phyloP scores from a whole-genome alignment of 2,797 vertebrate species.

The Dendrocincla tyrannina region DNA sequence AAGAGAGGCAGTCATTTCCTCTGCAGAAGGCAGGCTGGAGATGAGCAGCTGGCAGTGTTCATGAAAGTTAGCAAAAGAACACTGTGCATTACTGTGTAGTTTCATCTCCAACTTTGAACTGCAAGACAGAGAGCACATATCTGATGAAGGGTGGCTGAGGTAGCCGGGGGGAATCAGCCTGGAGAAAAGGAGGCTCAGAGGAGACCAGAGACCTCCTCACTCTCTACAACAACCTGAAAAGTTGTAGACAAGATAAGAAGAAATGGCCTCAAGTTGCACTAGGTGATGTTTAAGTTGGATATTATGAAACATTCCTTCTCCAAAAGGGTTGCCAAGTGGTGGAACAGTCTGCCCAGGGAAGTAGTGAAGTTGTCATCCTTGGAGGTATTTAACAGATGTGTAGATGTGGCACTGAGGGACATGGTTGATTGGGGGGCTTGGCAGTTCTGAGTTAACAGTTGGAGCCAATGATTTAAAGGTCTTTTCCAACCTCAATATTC shows the following conservation, averaged over 20 bases:
- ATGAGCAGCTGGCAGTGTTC: not conserved
- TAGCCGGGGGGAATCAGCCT: not conserved
- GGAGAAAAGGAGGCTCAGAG: not conserved
- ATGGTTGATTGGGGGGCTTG: not conserved
- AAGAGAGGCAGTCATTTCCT: not conserved
- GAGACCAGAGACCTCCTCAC: fast-evolving
- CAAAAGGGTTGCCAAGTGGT: not conserved
- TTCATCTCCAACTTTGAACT: not conserved
- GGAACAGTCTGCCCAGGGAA: not conserved
- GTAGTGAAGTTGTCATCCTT: not conserved
- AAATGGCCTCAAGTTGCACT: not conserved
- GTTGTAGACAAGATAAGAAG: not conserved
- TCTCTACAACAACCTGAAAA: not conserved
- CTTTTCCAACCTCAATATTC: not conserved
- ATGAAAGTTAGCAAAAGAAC: not conserved
- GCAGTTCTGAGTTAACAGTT: not conserved
- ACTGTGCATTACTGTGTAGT: not conserved
- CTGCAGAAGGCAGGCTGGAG: not conserved
- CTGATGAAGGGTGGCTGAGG: not conserved
- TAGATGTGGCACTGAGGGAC: not conserved
- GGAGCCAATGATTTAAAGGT: not conserved
- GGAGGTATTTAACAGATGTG: not conserved
- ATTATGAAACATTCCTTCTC: not conserved
- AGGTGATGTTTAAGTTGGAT: not conserved
- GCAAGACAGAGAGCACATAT: not conserved